Evolutionary conservation across 30 jellyfish, hydroid and myxozoan genomes (phyloP).

Genomic region (Pelagia noctiluca): DNA sequence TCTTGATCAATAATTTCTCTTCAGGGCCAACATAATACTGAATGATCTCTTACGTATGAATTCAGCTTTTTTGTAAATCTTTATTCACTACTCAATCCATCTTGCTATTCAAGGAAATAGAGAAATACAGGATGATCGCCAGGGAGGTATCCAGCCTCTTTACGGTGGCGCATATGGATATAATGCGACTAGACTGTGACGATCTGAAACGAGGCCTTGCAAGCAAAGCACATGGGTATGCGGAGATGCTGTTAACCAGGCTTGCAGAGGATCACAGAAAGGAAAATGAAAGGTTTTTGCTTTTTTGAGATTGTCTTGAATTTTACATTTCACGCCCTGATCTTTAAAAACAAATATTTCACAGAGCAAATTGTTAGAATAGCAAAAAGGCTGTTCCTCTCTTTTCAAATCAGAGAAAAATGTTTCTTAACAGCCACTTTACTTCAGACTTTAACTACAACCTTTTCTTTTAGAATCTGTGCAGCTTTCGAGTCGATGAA

Average conservation of each 20-base stretch:
- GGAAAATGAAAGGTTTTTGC: constrained; percentile 82
- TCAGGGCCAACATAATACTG: no score
- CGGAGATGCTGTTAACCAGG: constrained; percentile 81
- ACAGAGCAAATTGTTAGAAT: no score
- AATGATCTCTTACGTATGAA: no score
- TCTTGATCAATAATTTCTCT: no score
- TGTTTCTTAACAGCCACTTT: no score
- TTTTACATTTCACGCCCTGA: no score
- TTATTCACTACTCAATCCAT: not conserved
- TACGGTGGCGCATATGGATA: constrained; percentile 86
- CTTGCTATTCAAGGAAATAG: constrained; percentile 73
- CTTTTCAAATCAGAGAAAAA: no score
- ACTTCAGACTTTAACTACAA: no score
- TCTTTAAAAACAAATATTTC: no score
- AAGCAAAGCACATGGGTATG: constrained; percentile 82
- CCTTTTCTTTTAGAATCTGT: constrained; percentile 70
- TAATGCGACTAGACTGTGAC: constrained; percentile 92
- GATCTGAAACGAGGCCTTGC: constrained; percentile 95
- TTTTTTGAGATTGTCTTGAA: not conserved
- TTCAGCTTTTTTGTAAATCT: not conserved
- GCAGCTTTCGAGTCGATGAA: constrained; percentile 77
- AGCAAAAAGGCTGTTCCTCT: no score
- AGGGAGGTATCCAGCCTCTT: constrained; percentile 73
- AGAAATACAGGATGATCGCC: constrained; percentile 70
- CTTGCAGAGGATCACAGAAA: constrained; percentile 91